phyloP scores from a whole-genome alignment of 1,140 invertebrate species.

The Sitodiplosis mosellana region DNA sequence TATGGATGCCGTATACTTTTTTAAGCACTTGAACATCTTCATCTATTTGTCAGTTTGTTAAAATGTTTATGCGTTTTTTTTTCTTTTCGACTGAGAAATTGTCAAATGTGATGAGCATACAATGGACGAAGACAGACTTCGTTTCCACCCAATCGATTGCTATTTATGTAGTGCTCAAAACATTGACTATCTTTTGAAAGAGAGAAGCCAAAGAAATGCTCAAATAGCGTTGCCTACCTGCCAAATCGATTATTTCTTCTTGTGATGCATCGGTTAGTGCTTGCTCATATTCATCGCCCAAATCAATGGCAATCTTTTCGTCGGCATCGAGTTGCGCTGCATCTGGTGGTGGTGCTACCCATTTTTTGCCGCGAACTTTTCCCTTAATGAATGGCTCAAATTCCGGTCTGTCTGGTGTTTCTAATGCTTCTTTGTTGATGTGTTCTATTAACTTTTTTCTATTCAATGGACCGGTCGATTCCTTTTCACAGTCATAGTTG shows the following conservation, averaged over 20 bases:
- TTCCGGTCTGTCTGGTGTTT: slow-evolving; percentile 95
- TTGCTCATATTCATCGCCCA: slow-evolving; percentile 90
- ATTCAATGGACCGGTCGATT: slow-evolving; percentile 86
- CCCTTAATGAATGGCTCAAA: slow-evolving; percentile 83
- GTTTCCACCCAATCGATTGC: no score
- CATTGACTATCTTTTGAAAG: no score
- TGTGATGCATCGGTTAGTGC: slow-evolving; percentile 81
- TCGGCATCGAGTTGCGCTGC: slow-evolving; percentile 57
- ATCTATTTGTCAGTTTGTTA: no score
- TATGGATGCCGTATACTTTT: no score
- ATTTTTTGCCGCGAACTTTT: slow-evolving; percentile 81
- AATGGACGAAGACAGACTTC: no score
- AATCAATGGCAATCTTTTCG: slow-evolving; percentile 78
- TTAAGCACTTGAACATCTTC: no score
- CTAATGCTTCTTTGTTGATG: slow-evolving; percentile 91
- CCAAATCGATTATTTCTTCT: slow-evolving; percentile 97
- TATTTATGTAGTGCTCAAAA: no score
- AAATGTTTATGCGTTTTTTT: no score
- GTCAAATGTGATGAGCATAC: no score
- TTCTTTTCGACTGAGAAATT: no score
- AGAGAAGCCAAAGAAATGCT: no score
- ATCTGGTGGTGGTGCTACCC: slow-evolving; percentile 72
- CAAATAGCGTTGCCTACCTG: slow-evolving; percentile 40
- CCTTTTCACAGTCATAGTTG: slow-evolving; percentile 88
- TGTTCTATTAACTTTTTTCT: slow-evolving; percentile 93